Evolutionary conservation across 2,113 vertebrate genomes (phyloP).

Genomic region (Hydrolagus affinis): DNA sequence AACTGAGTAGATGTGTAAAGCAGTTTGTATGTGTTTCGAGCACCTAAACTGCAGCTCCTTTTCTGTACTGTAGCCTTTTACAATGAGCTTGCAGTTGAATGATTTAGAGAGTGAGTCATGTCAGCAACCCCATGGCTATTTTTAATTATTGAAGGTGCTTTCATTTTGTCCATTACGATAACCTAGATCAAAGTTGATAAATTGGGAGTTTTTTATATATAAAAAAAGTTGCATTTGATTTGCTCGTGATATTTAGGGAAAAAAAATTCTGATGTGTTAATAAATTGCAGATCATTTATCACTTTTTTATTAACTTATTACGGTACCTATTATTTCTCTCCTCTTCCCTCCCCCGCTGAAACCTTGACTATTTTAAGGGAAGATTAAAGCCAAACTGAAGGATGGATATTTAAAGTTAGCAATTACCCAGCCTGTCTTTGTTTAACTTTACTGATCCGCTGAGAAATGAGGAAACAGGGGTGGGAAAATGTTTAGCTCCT

Average conservation of each 20-base stretch:
- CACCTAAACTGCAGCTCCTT: constrained; percentile 51
- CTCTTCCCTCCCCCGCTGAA: not conserved
- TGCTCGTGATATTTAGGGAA: not conserved
- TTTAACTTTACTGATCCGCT: constrained; percentile 52
- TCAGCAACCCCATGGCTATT: constrained; percentile 40
- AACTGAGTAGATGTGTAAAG: constrained; percentile 86
- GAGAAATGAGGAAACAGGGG: constrained; percentile 54
- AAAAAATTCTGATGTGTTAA: not conserved
- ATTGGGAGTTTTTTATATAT: not conserved
- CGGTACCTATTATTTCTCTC: not conserved
- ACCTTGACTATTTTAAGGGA: not conserved
- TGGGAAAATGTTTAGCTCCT: constrained; percentile 51
- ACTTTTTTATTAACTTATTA: not conserved
- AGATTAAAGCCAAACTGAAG: not conserved
- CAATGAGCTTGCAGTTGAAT: constrained; percentile 57
- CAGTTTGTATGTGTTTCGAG: constrained; percentile 48
- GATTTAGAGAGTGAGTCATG: constrained; percentile 51
- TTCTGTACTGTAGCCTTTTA: constrained; percentile 49
- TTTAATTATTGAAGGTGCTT: constrained; percentile 25
- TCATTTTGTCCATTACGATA: constrained; percentile 7
- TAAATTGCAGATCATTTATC: not conserved
- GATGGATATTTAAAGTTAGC: not conserved
- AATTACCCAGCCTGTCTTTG: constrained; percentile 42
- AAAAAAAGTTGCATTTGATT: not conserved
- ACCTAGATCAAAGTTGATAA: constrained; percentile 4